These are phyloP conservation scores for Orthochromis malagaraziensis DNA, from an alignment of 2,113 vertebrate species.

Conservation along the genomic window DNA sequence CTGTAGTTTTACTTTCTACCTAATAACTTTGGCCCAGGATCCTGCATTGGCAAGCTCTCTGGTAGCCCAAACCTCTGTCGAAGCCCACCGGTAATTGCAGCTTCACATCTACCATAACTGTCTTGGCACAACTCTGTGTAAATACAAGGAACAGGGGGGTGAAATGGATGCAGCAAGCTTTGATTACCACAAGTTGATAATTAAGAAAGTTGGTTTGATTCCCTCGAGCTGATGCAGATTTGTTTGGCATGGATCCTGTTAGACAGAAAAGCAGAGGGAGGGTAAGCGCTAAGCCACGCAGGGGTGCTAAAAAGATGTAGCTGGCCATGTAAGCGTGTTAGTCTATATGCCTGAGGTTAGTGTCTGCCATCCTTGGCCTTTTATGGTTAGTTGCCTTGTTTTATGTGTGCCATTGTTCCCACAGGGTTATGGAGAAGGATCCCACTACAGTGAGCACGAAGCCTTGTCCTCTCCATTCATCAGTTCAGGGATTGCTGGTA, in stretches of 20 bases:
- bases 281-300: slow-evolving; percentile 14
- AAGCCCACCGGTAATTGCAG: slow-evolving; percentile 66
- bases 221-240: slow-evolving; percentile 60
- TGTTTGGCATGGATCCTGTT: slow-evolving; percentile 59
- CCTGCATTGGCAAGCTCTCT: slow-evolving; percentile 52
- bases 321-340: background rate
- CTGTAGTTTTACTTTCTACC: slow-evolving; percentile 57
- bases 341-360: background rate
- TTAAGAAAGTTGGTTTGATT: slow-evolving; percentile 66
- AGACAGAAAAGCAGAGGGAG: slow-evolving; percentile 17
- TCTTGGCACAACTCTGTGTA: slow-evolving; percentile 64
- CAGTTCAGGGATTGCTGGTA: slow-evolving; percentile 86
- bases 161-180: slow-evolving; percentile 62
- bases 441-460: slow-evolving; percentile 85
- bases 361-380: background rate
- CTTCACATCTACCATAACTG: slow-evolving; percentile 62
- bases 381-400: background rate
- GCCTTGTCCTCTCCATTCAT: slow-evolving; percentile 88
- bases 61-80: slow-evolving; percentile 56
- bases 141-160: slow-evolving; percentile 66
- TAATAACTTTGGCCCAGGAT: slow-evolving; percentile 64
- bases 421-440: slow-evolving; percentile 83
- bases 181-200: slow-evolving; percentile 71
- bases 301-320: slow-evolving; percentile 8
- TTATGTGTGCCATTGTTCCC: background rate